phyloP scores from a whole-genome alignment of 53 echinoderm and acorn worm species.

The Astropecten irregularis region DNA sequence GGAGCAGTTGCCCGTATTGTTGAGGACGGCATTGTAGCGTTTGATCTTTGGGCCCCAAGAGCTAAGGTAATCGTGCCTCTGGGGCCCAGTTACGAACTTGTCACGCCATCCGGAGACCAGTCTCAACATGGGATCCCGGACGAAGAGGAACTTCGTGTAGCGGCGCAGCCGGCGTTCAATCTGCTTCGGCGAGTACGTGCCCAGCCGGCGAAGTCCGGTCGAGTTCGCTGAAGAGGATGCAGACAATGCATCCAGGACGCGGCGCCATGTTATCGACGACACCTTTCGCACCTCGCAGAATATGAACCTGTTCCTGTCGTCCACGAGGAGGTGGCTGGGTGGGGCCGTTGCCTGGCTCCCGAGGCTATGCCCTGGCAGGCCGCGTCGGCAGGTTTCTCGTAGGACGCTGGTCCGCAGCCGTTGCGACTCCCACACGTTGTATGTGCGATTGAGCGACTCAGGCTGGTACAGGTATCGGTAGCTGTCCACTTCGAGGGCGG shows the following conservation, averaged over 20 bases:
- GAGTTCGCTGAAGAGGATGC: neutral
- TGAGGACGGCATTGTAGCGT: neutral
- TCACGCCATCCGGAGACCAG: constrained; percentile 43
- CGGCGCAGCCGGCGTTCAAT: constrained; percentile 8
- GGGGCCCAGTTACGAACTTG: constrained; percentile 38
- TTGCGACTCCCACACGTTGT: constrained; percentile 6
- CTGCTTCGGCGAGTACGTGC: neutral
- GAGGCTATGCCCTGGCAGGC: neutral
- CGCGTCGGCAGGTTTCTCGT: neutral
- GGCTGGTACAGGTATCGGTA: constrained; percentile 26
- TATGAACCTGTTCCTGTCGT: constrained; percentile 34
- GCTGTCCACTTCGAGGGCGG: constrained; percentile 2
- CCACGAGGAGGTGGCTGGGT: constrained; percentile 34
- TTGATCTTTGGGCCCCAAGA: constrained; percentile 31
- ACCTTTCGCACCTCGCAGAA: constrained; percentile 59
- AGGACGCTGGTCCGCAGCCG: neutral
- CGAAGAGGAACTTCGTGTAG: constrained; percentile 48
- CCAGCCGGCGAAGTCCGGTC: constrained; percentile 6
- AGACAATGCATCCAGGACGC: constrained; percentile 5
- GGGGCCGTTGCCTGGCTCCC: neutral
- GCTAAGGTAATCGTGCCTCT: constrained; percentile 15
- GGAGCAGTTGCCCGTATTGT: neutral
- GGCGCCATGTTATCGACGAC: constrained; percentile 50
- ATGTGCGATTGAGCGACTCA: neutral
- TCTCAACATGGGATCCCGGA: constrained; percentile 54